Base-by-base conservation (phyloP, 2,888 invertebrate genomes). In the Agriopis marginaria region DNA sequence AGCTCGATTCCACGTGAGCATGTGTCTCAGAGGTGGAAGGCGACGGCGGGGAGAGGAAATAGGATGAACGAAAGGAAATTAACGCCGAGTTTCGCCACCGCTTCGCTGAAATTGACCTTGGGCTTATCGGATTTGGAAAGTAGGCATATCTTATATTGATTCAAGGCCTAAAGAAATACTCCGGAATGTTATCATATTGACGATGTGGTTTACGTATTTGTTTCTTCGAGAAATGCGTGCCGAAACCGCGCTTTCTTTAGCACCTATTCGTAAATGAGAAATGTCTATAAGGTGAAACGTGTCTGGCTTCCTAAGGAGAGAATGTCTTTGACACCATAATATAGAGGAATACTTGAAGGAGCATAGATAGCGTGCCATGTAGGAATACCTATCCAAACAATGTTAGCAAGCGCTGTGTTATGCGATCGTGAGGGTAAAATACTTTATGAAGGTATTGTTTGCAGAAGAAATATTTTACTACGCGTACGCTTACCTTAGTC, bases 21-120 rank as follows among this genome's bases (percentile, higher is more conserved):
- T 80, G 74, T 75, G 75, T 77, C 86, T 89, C 91, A 94, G 94
- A 91, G 95, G 93, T 94, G 95, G 89, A 94, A 94, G 94, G 95
- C 93, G 90, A 90, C 85, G 87, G 87, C 86, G 83, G 80, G 85
- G 91, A 86, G 84, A 89, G 89, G 94, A 93, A 89, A 87, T 86
- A 83, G 91, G 85, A 86, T 79, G 66, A 81, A 81, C 73, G 82
- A 80, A 78, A 83, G 85, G 85, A 86, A 84, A 83, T 81, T 75
- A 82, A 77, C 76, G 82, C 86, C 85, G 85, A 88, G 89, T 79
- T 83, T 70, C 84, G 83, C 92, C 93, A 94, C 93, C 94, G 93
- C 93, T 88, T 93, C 94, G 86, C 93, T 92, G 82, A 80, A 81
- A 82, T 79, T 75, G 75, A 80, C 77, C 74, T 74, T 76, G 75